Evolutionary conservation across 1,140 invertebrate genomes (phyloP).

Genomic region (Heliothis subflexa): DNA sequence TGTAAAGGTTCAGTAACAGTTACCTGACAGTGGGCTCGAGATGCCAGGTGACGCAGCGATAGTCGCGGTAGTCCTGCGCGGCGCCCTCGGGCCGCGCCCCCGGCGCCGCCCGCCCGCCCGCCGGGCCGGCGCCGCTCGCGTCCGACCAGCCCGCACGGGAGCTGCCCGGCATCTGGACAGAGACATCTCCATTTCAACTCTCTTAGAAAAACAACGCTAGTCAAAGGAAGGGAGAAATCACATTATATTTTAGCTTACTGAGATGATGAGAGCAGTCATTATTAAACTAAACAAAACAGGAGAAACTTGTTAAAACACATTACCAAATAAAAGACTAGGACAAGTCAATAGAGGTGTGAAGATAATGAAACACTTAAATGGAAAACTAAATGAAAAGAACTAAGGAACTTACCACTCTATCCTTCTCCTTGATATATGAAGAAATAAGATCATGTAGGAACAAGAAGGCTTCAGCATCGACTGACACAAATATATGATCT

Average conservation of each 20-base stretch:
- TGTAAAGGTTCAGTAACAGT: no score
- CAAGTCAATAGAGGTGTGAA: no score
- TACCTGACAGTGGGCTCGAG: conserved; percentile 98
- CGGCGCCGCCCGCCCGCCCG: conserved; percentile 20
- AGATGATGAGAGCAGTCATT: no score
- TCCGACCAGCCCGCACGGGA: conserved; percentile 51
- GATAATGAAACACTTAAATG: no score
- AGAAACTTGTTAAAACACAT: no score
- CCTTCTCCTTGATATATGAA: conserved; percentile 97
- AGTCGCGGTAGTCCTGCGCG: conserved; percentile 94
- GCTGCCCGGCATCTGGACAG: conserved; percentile 65
- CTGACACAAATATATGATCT: conserved; percentile 99
- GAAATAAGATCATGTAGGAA: conserved; percentile 98
- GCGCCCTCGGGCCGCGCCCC: conserved; percentile 17
- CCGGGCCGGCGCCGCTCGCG: not conserved
- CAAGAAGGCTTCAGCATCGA: conserved; percentile 98
- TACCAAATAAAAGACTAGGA: no score
- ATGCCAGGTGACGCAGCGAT: conserved; percentile 98
- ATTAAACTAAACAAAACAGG: no score
- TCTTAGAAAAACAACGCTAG: no score
- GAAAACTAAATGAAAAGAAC: no score
- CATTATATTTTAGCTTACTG: no score
- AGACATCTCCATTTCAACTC: not conserved
- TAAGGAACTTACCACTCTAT: conserved; percentile 91
- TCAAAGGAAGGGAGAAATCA: no score